These are phyloP conservation scores for Agrochola litura DNA, from an alignment of 2,888 invertebrate species.

Conservation along the genomic window DNA sequence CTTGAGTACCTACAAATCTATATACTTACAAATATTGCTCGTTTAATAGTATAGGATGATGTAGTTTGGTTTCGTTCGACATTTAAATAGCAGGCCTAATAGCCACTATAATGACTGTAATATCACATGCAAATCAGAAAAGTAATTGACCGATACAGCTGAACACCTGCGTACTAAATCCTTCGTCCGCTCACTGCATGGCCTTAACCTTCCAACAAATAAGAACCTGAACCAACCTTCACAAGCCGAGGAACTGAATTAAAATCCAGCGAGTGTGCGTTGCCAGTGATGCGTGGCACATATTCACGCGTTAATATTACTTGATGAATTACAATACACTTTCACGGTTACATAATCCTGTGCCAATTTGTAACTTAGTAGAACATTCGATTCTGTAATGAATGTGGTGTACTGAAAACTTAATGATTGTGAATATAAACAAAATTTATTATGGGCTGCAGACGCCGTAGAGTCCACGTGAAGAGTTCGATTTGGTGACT, in stretches of 20 bases:
- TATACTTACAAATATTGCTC: too few relatives aligned
- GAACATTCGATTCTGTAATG: constrained; percentile 38
- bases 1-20: too few relatives aligned
- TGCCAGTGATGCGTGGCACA: constrained; percentile 78
- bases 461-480: background rate
- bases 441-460: background rate
- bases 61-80: background rate
- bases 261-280: constrained; percentile 70
- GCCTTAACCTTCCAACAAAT: constrained; percentile 56
- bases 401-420: constrained; percentile 24
- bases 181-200: constrained; percentile 53
- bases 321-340: constrained; percentile 87
- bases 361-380: constrained; percentile 57
- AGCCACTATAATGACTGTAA: constrained; percentile 4
- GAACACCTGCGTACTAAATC: constrained; percentile 51
- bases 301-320: constrained; percentile 76
- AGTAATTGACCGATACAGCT: constrained; percentile 20
- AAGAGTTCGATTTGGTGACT: background rate
- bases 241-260: constrained; percentile 67
- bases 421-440: constrained; percentile 13
- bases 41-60: background rate
- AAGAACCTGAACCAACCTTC: constrained; percentile 46
- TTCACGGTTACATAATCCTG: constrained; percentile 84
- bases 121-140: constrained; percentile 35
- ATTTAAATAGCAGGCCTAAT: background rate